These are phyloP conservation scores for Onchidella celtica DNA, from an alignment of 2,888 invertebrate genomes.

Conservation along the genomic window DNA sequence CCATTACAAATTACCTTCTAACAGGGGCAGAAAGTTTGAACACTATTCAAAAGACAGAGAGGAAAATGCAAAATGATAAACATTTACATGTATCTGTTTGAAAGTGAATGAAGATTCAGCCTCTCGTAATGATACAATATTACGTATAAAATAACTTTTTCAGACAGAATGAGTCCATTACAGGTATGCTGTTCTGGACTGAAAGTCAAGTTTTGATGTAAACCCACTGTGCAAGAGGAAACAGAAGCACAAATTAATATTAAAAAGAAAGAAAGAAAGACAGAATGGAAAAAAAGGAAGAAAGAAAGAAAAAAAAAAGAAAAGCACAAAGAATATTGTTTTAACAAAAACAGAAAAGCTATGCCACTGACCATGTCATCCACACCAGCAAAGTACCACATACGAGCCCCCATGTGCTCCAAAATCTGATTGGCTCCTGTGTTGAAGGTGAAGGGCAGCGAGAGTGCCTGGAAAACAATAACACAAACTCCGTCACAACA, in stretches of 20 bases:
- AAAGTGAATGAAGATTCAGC: too few species aligned
- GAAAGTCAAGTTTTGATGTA: not conserved
- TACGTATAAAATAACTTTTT: too few species aligned
- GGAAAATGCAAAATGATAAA: too few species aligned
- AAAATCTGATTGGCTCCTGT: constrained; percentile 70
- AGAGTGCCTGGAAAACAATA: constrained; percentile 62
- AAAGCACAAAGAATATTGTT: not conserved
- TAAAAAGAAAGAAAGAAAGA: not conserved
- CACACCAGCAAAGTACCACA: constrained; percentile 68
- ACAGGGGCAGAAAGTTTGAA: too few species aligned
- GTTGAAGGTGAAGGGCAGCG: constrained; percentile 67
- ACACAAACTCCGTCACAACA: not conserved
- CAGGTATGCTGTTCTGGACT: not conserved
- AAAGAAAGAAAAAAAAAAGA: not conserved
- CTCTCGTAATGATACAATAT: too few species aligned
- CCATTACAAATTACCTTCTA: too few species aligned
- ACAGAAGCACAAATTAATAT: not conserved
- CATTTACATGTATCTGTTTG: too few species aligned
- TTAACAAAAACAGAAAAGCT: not conserved
- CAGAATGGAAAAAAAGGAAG: not conserved
- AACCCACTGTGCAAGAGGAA: not conserved
- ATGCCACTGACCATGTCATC: constrained; percentile 35
- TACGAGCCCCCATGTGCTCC: constrained; percentile 63
- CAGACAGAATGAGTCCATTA: too few species aligned
- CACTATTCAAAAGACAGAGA: too few species aligned